A percentile compares a stretch with the other conserved stretches of the same genome.
phyloP scores from a whole-genome alignment of 2,113 vertebrate genomes.

The Daphoenositta chrysoptera region DNA sequence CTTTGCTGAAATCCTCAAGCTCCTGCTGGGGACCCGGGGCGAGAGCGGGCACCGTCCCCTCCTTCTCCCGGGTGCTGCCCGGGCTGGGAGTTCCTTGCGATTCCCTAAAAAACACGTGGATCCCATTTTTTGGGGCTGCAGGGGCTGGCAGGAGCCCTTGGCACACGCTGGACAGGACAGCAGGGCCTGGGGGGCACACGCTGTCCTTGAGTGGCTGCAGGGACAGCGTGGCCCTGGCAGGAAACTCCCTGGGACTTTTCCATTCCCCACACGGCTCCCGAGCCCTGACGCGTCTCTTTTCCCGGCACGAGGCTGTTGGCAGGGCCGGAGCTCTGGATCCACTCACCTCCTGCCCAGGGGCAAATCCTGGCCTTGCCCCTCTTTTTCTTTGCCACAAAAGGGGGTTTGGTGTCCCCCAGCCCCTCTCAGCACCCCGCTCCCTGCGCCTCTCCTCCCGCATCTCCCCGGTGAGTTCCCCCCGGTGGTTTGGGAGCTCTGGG shows the following conservation, averaged over 20 bases:
- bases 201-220: neutral
- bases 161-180: fast-evolving
- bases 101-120: fast-evolving
- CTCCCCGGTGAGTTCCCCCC: fast-evolving
- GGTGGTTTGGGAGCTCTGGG: neutral
- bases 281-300: neutral
- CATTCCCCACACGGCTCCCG: neutral
- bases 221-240: neutral
- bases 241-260: constrained; percentile 18
- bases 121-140: neutral
- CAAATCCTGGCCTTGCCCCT: fast-evolving
- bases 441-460: neutral
- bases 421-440: neutral
- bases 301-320: neutral
- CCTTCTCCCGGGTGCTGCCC: neutral
- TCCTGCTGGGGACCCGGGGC: neutral
- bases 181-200: neutral
- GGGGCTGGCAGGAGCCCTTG: neutral
- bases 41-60: neutral
- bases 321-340: neutral
- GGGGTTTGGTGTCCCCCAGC: neutral
- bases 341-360: neutral
- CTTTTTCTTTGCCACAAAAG: neutral
- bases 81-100: fast-evolving
- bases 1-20: neutral